These are phyloP conservation scores for Trematomus bernacchii DNA, from an alignment of 2,797 vertebrate species.

Conservation along the genomic window DNA sequence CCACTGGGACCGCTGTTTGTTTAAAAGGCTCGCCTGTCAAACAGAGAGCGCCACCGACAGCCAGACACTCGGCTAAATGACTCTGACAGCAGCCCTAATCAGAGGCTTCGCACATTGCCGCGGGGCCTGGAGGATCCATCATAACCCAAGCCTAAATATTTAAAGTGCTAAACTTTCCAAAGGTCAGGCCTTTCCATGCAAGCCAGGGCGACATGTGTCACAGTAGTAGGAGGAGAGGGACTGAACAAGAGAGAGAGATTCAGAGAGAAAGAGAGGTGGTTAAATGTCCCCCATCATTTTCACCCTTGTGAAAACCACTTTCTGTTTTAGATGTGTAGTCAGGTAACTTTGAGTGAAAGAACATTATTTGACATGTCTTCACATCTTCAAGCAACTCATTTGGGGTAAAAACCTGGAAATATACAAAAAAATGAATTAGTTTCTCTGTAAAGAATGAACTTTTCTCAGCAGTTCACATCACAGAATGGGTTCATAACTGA, in stretches of 20 bases:
- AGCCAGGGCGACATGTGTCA: constrained; percentile 82
- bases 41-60: constrained; percentile 81
- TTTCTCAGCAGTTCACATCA: constrained; percentile 9
- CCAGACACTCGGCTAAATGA: constrained; percentile 84
- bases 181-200: constrained; percentile 87
- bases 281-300: constrained; percentile 57
- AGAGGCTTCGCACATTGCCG: constrained; percentile 86
- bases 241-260: constrained; percentile 45
- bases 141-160: constrained; percentile 90
- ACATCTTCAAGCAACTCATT: constrained; percentile 33
- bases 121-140: constrained; percentile 87
- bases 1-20: constrained; percentile 87
- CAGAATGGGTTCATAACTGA: constrained; percentile 16
- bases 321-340: constrained; percentile 40
- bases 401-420: constrained; percentile 23
- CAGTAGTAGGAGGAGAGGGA: constrained; percentile 67
- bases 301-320: constrained; percentile 45
- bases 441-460: constrained; percentile 1
- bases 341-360: constrained; percentile 14
- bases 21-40: constrained; percentile 89
- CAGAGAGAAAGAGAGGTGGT: constrained; percentile 44
- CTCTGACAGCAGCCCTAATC: constrained; percentile 87
- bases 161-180: constrained; percentile 90
- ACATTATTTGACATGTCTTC: constrained; percentile 7
- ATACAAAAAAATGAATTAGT: constrained; percentile 14